A percentile compares a stretch with the other conserved stretches of the same genome.
Conservation (phyloP, 2,888 invertebrate genomes). For the Thymelicus sylvestris region DNA sequence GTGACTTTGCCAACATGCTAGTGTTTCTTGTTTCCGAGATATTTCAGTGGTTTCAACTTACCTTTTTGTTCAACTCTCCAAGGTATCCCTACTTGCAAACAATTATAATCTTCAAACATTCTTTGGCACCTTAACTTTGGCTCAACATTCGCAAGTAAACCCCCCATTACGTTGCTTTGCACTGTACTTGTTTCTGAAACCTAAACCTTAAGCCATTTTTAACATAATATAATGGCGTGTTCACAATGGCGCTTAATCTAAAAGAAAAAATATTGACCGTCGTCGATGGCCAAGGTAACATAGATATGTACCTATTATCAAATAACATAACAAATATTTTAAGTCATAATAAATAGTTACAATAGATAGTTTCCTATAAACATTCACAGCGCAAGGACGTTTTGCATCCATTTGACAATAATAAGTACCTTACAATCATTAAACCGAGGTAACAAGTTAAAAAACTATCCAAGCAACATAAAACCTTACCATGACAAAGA, state of each 20-base stretch:
- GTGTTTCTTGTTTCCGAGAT: too few species aligned
- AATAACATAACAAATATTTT: background rate
- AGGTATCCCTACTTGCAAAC: slow-evolving; percentile 3
- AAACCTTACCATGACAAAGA: background rate
- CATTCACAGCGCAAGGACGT: slow-evolving; percentile 1
- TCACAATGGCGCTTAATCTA: background rate
- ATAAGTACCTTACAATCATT: background rate
- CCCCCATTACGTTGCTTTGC: slow-evolving; percentile 4
- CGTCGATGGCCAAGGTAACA: background rate
- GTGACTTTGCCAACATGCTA: too few species aligned
- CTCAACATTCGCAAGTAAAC: slow-evolving; percentile 31
- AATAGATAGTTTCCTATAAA: background rate
- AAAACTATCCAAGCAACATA: background rate
- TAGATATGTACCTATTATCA: background rate
- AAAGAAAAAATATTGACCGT: background rate
- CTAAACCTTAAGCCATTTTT: slow-evolving; percentile 6
- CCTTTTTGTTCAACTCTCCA: too few species aligned
- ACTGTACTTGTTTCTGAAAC: slow-evolving; percentile 11
- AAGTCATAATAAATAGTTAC: too few species aligned
- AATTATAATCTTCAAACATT: slow-evolving; percentile 42
- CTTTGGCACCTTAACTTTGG: slow-evolving; percentile 61
- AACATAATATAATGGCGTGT: background rate
- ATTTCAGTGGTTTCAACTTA: too few species aligned
- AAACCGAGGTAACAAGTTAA: slow-evolving; percentile 2
- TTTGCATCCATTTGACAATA: background rate